Evolutionary conservation across 2,113 vertebrate species (phyloP).

Genomic region (Alligator sinensis): DNA sequence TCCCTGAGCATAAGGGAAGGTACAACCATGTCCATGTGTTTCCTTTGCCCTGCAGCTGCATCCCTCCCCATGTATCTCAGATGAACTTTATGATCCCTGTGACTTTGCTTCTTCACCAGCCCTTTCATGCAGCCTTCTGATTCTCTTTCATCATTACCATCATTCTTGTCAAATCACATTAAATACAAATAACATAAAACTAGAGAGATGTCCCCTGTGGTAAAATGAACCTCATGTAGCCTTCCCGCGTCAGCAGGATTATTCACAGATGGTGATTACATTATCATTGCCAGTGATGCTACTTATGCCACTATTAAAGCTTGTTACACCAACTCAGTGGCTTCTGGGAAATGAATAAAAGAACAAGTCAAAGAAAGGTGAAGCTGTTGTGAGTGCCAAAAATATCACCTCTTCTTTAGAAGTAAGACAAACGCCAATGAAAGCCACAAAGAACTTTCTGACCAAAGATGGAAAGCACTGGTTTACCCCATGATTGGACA

Average conservation of each 20-base stretch:
- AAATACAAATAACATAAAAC: not conserved
- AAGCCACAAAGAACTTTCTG: not conserved
- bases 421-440: not conserved
- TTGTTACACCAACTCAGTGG: not conserved
- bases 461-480: not conserved
- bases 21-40: not conserved
- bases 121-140: not conserved
- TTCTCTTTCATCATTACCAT: not conserved
- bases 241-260: not conserved
- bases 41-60: not conserved
- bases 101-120: not conserved
- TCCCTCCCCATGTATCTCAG: not conserved
- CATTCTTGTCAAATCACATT: not conserved
- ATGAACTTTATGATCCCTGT: not conserved
- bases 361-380: not conserved
- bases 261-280: not conserved
- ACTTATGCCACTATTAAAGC: not conserved
- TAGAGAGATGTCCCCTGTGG: not conserved
- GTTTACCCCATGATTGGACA: not conserved
- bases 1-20: not conserved
- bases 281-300: not conserved
- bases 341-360: not conserved
- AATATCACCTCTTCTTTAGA: not conserved
- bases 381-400: not conserved
- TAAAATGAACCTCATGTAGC: not conserved